Percentiles rank a stretch among this genome's conserved stretches.
phyloP scores from a whole-genome alignment of 2,888 invertebrate genomes.

The Rhingia campestris region DNA sequence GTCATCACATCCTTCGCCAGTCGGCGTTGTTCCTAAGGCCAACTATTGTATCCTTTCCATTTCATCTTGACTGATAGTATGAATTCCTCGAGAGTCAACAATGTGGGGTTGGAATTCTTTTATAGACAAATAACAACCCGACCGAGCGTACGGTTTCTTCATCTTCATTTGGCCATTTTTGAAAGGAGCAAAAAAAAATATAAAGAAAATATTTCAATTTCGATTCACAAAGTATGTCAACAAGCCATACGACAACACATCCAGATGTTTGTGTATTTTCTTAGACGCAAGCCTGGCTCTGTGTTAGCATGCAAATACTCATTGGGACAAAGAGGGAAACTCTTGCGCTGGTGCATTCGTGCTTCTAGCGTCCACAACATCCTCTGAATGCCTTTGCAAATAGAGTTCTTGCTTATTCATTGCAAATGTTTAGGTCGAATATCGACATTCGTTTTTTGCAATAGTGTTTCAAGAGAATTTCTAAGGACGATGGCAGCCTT shows the following conservation, averaged over 20 bases:
- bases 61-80: slow-evolving; percentile 34
- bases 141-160: slow-evolving; percentile 28
- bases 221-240: slow-evolving; percentile 72
- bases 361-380: background rate
- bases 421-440: slow-evolving; percentile 34
- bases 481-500: background rate
- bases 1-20: slow-evolving; percentile 8
- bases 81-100: slow-evolving; percentile 44
- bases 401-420: slow-evolving; percentile 14
- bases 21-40: slow-evolving; percentile 42
- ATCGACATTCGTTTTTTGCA: slow-evolving; percentile 27
- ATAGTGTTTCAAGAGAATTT: slow-evolving; percentile 41
- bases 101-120: slow-evolving; percentile 38
- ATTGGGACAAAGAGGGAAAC: slow-evolving; percentile 6
- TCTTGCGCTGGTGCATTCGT: slow-evolving; percentile 34
- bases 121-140: slow-evolving; percentile 53
- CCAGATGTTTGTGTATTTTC: slow-evolving; percentile 19
- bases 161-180: slow-evolving; percentile 53
- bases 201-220: slow-evolving; percentile 61
- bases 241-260: slow-evolving; percentile 30
- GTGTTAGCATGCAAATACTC: slow-evolving; percentile 53
- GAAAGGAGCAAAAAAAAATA: slow-evolving; percentile 16
- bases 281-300: slow-evolving; percentile 13
- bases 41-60: slow-evolving; percentile 57
- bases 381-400: background rate